Conservation (phyloP, 2,113 vertebrate genomes). For the Chaetops frenatus region DNA sequence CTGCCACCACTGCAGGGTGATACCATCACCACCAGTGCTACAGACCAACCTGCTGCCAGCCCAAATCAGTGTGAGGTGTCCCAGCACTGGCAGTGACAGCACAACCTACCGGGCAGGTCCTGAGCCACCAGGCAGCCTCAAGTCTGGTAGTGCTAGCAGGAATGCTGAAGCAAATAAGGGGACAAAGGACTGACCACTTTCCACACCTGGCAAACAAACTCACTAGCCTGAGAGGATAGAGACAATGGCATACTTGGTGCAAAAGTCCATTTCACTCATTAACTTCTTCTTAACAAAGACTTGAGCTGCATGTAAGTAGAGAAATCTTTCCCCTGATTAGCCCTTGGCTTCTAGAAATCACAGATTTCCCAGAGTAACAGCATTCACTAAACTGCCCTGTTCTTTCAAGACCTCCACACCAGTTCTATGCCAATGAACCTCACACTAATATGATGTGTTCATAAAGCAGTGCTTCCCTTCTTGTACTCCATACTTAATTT, state of each 20-base stretch:
- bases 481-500: not conserved
- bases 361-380: not conserved
- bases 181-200: not conserved
- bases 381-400: not conserved
- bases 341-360: not conserved
- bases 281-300: not conserved
- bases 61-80: accelerated
- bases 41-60: not conserved
- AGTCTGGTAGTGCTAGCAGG: accelerated
- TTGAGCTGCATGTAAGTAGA: not conserved
- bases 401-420: not conserved
- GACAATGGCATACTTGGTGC: not conserved
- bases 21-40: accelerated
- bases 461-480: not conserved
- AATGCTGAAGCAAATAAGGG: not conserved
- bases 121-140: not conserved
- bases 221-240: not conserved
- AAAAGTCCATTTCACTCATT: not conserved
- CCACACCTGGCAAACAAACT: not conserved
- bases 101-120: not conserved
- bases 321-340: not conserved
- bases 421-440: not conserved
- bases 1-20: not conserved
- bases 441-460: not conserved
- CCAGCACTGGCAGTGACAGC: not conserved